Base-by-base conservation (phyloP, 2,888 invertebrate genomes). In the Chrysomela aeneicollis region DNA sequence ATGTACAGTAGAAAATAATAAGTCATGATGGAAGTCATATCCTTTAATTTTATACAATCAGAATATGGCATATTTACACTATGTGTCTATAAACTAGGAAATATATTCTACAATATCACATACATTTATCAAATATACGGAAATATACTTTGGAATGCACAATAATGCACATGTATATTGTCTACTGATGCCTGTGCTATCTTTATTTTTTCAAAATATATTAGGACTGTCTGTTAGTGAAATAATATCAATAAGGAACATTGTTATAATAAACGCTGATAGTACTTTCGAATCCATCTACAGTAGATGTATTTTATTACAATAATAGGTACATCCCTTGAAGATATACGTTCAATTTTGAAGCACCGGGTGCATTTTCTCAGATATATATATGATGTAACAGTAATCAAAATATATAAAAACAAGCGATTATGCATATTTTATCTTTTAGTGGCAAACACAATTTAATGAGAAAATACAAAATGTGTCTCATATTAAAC, bases 101-200 rank as follows among this genome's bases (percentile, higher is more conserved):
- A 15, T 6, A n/a, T 42, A 42, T 12, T 70, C 77, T 79, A 79
- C 74, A 75, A 77, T 80, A 81, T 81, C 80, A 80, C 80, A 80
- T 78, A 80, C 78, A 81, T 79, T 79, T 79, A 81, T 78, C 78
- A 80, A 81, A 80, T 78, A 78, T 80, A 79, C 73, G 76, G 77
- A 79, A 79, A 79, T 77, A 77, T 76, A 74, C 76, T 77, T 78
- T 78, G 79, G 79, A 79, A 80, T 78, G 79, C 78, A 79, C 77
- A 77, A 78, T 78, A 78, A 76, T 77, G 78, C 78, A 72, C 72
- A 76, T 76, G 72, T 74, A 73, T 80, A 80, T 80, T 80, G 80
- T 80, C 80, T 79, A 79, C 79, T 74, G 74, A 77, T 77, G 76
- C 77, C 73, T 76, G 78, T 79, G 77, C 77, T 76, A 32, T 55